Evolutionary conservation across 2,888 invertebrate genomes (phyloP).

Genomic region (Drepanosiphum platanoidis): DNA sequence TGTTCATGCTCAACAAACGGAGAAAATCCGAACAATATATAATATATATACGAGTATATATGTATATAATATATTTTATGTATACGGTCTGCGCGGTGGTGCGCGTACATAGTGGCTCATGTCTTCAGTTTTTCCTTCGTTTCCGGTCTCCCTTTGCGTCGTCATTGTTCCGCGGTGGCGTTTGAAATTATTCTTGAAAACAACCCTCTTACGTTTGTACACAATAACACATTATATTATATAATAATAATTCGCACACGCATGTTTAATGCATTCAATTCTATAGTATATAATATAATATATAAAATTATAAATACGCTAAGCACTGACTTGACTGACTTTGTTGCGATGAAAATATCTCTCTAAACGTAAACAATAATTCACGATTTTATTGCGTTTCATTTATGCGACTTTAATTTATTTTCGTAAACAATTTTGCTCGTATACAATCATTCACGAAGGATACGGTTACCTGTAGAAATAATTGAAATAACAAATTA

Average conservation of each 20-base stretch:
- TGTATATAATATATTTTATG: too few species aligned
- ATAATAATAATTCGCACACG: not conserved
- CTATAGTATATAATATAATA: not conserved
- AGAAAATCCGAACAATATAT: conserved; percentile 49
- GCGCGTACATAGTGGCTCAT: conserved; percentile 20
- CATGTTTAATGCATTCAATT: not conserved
- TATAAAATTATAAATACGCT: too few species aligned
- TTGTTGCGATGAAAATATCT: not conserved
- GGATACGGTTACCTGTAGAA: not conserved
- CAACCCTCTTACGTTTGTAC: conserved; percentile 21
- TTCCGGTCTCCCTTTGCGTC: conserved; percentile 25
- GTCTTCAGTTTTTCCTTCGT: conserved; percentile 55
- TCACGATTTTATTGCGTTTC: too few species aligned
- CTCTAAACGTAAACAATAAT: too few species aligned
- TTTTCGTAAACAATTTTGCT: not conserved
- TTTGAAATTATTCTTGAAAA: conserved; percentile 51
- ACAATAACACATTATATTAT: conserved; percentile 27
- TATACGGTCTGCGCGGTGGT: not conserved
- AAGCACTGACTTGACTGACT: not conserved
- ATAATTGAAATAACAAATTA: not conserved
- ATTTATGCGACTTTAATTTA: not conserved
- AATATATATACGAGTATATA: too few species aligned
- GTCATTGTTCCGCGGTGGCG: conserved; percentile 31
- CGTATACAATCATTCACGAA: not conserved
- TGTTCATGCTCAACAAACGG: conserved; percentile 52